Evolutionary conservation across 2,113 vertebrate species (phyloP), one percentile per base, ranked within the genome.

Genomic region (Ochotona curzoniae): DNA sequence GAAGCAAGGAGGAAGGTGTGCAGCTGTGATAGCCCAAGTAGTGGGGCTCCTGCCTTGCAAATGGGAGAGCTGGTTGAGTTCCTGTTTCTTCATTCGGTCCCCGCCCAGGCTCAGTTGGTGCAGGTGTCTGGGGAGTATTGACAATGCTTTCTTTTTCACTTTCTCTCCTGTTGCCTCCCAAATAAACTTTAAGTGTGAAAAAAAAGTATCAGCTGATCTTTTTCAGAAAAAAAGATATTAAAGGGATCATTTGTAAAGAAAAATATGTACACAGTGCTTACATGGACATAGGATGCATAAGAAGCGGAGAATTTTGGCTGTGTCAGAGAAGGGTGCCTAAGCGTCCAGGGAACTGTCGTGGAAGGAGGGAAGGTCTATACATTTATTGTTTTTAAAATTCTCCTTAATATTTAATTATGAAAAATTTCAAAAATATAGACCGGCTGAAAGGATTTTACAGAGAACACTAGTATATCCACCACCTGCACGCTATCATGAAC

Each of bases 151-250:
- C 54, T 57, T 15, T 54, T 15, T 57, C 54, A 14, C 54, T 57
- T 57, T 57, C 54, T 6, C 54, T 17, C 54, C 18, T 18, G 5
- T 18, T 57, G 54, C 54, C 54, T 57, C 54, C 18, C 54, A 57
- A 57, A 57, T 57, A 57, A 57, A 14, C 18, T 57, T 57, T 57
- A 57, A 15, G 54, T 57, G 54, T 3, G 54, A 14, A 57, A 57
- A 57, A 57, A 57, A 83, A 75, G 12, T 66, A 79, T 10, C 49
- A 80, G 67, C 54, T 18, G 14, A 9, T 60, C 60, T 38, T 89
- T 93, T 88, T 74, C 73, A 85, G 51, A 47, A 61, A 35, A 87
- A 89, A 86, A 47, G n/a, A 30, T 49, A 14, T 51, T 38, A 81
- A 67, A 83, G 49, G 47, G 13, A 0, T 32, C 4, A 28, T 70